A percentile compares a stretch with the other conserved stretches of the same genome.
Conservation (phyloP, 2,113 vertebrate genomes). For the Fukomys damarensis region DNA sequence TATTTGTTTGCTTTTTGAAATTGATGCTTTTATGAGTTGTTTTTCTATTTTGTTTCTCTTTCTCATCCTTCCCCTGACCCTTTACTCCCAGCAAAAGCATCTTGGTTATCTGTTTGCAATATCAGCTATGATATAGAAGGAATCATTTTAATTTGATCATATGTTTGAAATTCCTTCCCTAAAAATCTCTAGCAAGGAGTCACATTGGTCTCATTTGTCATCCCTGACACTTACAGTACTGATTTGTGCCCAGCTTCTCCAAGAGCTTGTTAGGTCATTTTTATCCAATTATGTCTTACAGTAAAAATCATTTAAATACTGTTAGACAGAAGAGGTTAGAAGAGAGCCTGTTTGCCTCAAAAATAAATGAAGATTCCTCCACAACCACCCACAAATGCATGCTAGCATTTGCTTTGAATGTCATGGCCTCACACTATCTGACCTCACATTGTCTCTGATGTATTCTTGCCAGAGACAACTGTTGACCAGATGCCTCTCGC, state of each 20-base stretch:
- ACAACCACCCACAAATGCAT: not conserved
- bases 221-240: not conserved
- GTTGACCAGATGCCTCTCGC: slow-evolving; percentile 54
- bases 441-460: not conserved
- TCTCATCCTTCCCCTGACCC: accelerated
- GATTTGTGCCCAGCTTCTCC: not conserved
- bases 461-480: not conserved
- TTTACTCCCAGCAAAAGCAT: not conserved
- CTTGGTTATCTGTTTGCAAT: not conserved
- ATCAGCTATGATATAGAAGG: slow-evolving; percentile 21
- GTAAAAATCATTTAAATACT: slow-evolving; percentile 52
- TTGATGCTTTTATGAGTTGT: not conserved
- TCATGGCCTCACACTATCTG: not conserved
- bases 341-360: not conserved
- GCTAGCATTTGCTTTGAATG: not conserved
- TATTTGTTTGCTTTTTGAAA: not conserved
- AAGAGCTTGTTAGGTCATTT: slow-evolving; percentile 63
- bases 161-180: slow-evolving; percentile 36
- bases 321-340: slow-evolving; percentile 13
- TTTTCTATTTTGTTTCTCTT: not conserved
- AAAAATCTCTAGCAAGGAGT: not conserved
- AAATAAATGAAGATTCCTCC: not conserved
- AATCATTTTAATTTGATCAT: not conserved
- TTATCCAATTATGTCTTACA: slow-evolving; percentile 45
- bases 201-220: slow-evolving; percentile 43